Evolutionary conservation across 2,888 invertebrate genomes (phyloP).

Genomic region (Drosophila borborema): DNA sequence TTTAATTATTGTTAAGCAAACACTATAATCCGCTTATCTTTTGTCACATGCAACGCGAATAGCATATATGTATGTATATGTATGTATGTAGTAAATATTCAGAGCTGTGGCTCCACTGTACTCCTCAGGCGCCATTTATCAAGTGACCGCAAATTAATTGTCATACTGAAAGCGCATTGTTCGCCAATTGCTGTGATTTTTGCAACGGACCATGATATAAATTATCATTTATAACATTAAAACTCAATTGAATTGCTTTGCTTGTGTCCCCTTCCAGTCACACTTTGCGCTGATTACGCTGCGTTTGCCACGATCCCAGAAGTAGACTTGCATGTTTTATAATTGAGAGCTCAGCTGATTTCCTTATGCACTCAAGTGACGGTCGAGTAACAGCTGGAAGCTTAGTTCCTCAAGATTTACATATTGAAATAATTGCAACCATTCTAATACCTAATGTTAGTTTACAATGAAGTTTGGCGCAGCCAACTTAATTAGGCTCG

Average conservation of each 20-base stretch:
- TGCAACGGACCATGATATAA: constrained; percentile 22
- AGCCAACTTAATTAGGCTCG: neutral
- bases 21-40: constrained; percentile 14
- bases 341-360: neutral
- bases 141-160: constrained; percentile 43
- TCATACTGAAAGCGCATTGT: constrained; percentile 34
- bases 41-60: neutral
- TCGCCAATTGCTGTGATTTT: constrained; percentile 42
- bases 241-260: constrained; percentile 32
- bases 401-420: neutral
- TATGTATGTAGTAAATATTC: no score
- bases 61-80: neutral
- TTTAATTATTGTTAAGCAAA: constrained; percentile 35
- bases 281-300: constrained; percentile 16
- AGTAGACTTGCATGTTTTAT: neutral
- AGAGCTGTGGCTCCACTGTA: neutral
- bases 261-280: neutral
- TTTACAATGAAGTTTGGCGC: neutral
- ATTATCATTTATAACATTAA: constrained; percentile 29
- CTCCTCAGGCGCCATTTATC: constrained; percentile 7
- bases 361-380: neutral
- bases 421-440: neutral
- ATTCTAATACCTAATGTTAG: no score
- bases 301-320: constrained; percentile 1
- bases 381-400: neutral